A percentile compares a stretch with the other conserved stretches of the same genome.
Conservation (phyloP, 1,140 invertebrate species). For the Bombyx mandarina region DNA sequence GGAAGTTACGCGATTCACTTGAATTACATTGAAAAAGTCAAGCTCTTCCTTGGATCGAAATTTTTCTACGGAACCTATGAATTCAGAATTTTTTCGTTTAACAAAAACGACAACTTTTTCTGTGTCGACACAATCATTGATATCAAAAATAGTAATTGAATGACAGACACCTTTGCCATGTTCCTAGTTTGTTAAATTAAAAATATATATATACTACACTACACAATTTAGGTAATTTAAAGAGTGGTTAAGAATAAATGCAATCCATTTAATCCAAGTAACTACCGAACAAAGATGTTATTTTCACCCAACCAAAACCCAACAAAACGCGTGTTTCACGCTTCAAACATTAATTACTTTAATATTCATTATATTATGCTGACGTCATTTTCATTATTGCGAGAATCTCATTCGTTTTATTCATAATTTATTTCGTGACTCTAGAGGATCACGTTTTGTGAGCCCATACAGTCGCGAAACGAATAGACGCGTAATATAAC, state of each 20-base stretch:
- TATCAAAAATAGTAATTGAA: conserved; percentile 13
- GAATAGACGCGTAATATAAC: conserved; percentile 33
- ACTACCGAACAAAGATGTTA: too few relatives aligned
- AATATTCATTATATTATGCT: not conserved
- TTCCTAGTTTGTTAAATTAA: too few relatives aligned
- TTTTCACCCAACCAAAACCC: too few relatives aligned
- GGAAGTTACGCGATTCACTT: conserved; percentile 39
- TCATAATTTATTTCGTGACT: not conserved
- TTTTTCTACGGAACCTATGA: conserved; percentile 48
- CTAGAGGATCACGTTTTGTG: conserved; percentile 22
- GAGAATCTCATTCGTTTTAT: not conserved
- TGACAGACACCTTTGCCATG: too few relatives aligned
- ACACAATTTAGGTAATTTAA: too few relatives aligned
- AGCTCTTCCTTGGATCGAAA: conserved; percentile 36
- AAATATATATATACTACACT: too few relatives aligned
- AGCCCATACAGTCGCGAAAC: conserved; percentile 21
- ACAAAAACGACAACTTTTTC: conserved; percentile 42
- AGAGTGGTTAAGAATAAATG: too few relatives aligned
- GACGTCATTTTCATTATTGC: too few relatives aligned
- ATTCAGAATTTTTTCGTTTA: conserved; percentile 37
- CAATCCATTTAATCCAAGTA: too few relatives aligned
- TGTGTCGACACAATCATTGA: conserved; percentile 25
- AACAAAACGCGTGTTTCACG: too few relatives aligned
- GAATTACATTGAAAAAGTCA: conserved; percentile 36
- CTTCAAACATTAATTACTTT: not conserved